Percentiles rank a stretch among this genome's conserved stretches.
Evolutionary conservation across 2,113 vertebrate species (phyloP).

Genomic region (Gila orcuttii): DNA sequence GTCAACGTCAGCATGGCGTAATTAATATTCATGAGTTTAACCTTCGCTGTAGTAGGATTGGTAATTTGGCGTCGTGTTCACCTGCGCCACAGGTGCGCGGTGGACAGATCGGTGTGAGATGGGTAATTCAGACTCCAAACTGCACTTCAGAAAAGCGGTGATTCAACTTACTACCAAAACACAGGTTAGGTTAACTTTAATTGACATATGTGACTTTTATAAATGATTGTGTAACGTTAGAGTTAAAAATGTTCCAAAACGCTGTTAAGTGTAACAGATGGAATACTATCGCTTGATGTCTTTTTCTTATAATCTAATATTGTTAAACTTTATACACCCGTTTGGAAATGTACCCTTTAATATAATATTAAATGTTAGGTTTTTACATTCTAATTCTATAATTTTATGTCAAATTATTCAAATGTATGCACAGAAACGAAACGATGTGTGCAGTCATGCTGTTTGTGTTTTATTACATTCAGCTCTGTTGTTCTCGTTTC

Average conservation of each 20-base stretch:
- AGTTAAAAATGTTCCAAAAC: slow-evolving; percentile 31
- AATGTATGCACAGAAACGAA: rapidly evolving
- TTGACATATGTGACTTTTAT: neutral
- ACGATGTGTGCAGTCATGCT: neutral
- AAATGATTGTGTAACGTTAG: neutral
- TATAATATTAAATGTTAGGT: neutral
- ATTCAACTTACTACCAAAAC: slow-evolving; percentile 98
- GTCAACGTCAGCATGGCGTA: neutral
- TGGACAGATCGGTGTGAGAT: slow-evolving; percentile 72
- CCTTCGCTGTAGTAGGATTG: neutral
- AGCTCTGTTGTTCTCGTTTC: neutral
- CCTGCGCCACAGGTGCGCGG: slow-evolving; percentile 68
- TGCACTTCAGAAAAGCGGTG: slow-evolving; percentile 97
- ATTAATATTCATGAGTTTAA: slow-evolving; percentile 23
- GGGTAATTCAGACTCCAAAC: slow-evolving; percentile 94
- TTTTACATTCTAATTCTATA: neutral
- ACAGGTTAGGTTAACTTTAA: slow-evolving; percentile 77
- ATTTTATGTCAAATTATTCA: neutral
- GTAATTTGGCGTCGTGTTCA: slow-evolving; percentile 59
- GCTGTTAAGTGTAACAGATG: slow-evolving; percentile 27
- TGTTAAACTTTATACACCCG: neutral
- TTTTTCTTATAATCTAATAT: neutral
- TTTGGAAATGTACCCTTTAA: neutral
- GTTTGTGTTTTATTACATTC: neutral
- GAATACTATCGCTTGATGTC: neutral